Percentiles rank a stretch among this genome's conserved stretches.
Evolutionary conservation across 2,888 invertebrate species (phyloP).

Genomic region (Dexiosoma caninum): DNA sequence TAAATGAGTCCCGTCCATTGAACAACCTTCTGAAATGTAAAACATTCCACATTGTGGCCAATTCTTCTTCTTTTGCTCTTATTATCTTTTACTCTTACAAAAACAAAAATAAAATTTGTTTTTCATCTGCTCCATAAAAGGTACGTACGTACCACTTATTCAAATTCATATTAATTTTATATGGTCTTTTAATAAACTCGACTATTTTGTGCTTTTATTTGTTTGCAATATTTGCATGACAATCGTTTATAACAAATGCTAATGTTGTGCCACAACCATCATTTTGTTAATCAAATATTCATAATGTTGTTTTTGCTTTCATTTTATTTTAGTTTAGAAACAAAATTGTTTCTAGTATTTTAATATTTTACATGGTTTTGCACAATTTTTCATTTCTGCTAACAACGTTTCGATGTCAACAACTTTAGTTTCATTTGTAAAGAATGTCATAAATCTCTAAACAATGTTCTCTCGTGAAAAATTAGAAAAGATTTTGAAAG

Average conservation of each 20-base stretch:
- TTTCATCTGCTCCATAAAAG: no score
- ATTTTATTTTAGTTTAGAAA: neutral
- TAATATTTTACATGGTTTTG: neutral
- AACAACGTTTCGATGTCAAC: neutral
- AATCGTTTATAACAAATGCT: slow-evolving; percentile 4
- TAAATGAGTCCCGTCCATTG: no score
- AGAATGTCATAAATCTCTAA: neutral
- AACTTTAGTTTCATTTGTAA: neutral
- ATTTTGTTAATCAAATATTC: slow-evolving; percentile 58
- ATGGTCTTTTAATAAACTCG: no score
- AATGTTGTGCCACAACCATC: neutral
- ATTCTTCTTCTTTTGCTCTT: no score
- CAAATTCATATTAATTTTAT: no score
- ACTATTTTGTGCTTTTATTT: no score
- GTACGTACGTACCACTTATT: no score
- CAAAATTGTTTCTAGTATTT: neutral
- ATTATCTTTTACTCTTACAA: no score
- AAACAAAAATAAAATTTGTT: no score
- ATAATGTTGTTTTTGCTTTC: slow-evolving; percentile 45
- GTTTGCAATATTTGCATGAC: slow-evolving; percentile 45
- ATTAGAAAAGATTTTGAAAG: slow-evolving; percentile 63
- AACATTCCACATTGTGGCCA: no score
- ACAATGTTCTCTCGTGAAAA: slow-evolving; percentile 65
- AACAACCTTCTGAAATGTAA: no score
- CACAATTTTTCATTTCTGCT: neutral